Conservation (phyloP, 2,888 invertebrate genomes). For the Andrena trimmerana region DNA sequence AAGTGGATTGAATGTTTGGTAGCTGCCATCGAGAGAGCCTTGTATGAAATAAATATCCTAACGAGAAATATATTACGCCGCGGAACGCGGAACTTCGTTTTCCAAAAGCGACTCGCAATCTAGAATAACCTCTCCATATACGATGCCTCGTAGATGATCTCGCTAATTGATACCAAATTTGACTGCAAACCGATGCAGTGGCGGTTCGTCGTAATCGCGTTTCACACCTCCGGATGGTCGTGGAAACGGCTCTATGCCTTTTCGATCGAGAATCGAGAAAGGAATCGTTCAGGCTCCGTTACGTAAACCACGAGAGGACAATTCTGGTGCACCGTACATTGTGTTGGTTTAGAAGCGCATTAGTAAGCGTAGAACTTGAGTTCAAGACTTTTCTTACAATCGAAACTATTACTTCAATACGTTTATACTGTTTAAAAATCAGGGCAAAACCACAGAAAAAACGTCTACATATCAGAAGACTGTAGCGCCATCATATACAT, state of each 20-base stretch:
- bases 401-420: too few species aligned
- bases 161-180: conserved; percentile 68
- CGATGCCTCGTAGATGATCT: conserved; percentile 33
- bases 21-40: background rate
- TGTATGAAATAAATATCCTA: conserved; percentile 44
- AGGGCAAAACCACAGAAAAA: too few species aligned
- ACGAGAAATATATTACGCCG: conserved; percentile 32
- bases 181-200: conserved; percentile 18
- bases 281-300: conserved; percentile 40
- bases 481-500: too few species aligned
- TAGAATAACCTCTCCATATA: conserved; percentile 52
- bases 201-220: conserved; percentile 27
- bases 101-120: conserved; percentile 28
- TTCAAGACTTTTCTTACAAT: too few species aligned
- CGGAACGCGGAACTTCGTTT: conserved; percentile 45
- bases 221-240: conserved; percentile 39
- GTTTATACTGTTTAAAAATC: too few species aligned
- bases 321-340: background rate
- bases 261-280: conserved; percentile 43
- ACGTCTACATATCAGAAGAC: too few species aligned
- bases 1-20: conserved; percentile 34
- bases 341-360: background rate
- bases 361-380: background rate
- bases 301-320: conserved; percentile 39
- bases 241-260: conserved; percentile 41